Percentiles rank a stretch among this genome's conserved stretches.
These are phyloP conservation scores for Muschampia plurimacula DNA, from an alignment of 2,888 invertebrate genomes.

Conservation along the genomic window DNA sequence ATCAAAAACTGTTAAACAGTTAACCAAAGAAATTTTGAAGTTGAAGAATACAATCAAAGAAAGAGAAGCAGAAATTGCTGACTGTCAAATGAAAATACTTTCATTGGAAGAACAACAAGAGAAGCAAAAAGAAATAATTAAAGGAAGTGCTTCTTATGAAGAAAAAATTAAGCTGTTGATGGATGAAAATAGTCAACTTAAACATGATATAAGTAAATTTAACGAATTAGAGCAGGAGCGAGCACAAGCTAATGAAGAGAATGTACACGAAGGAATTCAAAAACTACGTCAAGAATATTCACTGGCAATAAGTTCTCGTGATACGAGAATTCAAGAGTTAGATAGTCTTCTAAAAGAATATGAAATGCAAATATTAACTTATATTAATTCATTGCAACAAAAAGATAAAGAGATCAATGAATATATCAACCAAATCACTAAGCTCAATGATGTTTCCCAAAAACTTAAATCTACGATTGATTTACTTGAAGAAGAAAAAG, in stretches of 20 bases:
- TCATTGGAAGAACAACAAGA: constrained; percentile 79
- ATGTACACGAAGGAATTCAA: constrained; percentile 65
- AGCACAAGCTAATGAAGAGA: constrained; percentile 59
- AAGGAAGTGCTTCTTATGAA: constrained; percentile 67
- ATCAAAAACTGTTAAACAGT: constrained; percentile 77
- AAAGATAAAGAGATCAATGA: constrained; percentile 79
- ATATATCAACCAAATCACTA: constrained; percentile 83
- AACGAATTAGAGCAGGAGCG: constrained; percentile 52
- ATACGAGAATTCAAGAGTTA: constrained; percentile 78
- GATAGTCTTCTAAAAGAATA: constrained; percentile 79
- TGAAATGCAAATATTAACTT: constrained; percentile 78
- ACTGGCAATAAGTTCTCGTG: constrained; percentile 67
- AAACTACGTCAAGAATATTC: constrained; percentile 72
- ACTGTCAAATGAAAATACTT: constrained; percentile 82
- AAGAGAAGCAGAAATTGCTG: constrained; percentile 81
- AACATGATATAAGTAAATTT: constrained; percentile 56
- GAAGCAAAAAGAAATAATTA: constrained; percentile 70
- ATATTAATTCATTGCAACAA: constrained; percentile 72
- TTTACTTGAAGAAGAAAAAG: constrained; percentile 78
- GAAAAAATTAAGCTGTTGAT: constrained; percentile 71
- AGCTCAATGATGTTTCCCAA: constrained; percentile 81
- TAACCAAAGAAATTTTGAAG: constrained; percentile 82
- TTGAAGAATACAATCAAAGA: constrained; percentile 81
- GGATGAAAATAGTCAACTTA: constrained; percentile 73
- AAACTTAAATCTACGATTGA: constrained; percentile 81